Conservation (phyloP, 2,113 vertebrate genomes). For the Neopipo cinnamomea region DNA sequence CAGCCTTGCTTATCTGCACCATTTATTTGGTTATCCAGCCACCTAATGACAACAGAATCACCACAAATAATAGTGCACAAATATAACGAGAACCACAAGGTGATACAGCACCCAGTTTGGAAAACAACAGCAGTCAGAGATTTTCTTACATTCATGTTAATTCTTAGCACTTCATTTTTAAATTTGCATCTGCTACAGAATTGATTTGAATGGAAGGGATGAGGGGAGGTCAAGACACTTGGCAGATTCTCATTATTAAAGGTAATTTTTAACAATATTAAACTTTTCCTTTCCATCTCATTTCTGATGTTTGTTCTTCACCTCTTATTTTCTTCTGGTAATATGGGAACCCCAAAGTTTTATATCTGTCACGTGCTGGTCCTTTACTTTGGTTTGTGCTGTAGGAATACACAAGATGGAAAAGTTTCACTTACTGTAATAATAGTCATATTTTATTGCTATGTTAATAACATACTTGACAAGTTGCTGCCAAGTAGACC, state of each 20-base stretch:
- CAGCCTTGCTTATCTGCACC: neutral
- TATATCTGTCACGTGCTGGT: accelerated
- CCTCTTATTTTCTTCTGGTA: neutral
- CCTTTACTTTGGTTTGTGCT: neutral
- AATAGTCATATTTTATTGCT: neutral
- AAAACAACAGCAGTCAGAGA: neutral
- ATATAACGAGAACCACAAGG: neutral
- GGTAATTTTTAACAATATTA: neutral
- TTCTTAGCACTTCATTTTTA: neutral
- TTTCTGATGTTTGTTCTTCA: neutral
- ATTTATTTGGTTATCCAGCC: neutral
- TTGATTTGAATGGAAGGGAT: neutral
- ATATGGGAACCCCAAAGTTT: accelerated
- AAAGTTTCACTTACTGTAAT: neutral
- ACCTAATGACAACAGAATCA: neutral
- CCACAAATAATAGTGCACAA: neutral
- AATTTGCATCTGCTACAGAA: neutral
- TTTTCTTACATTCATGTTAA: neutral
- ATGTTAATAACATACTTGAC: neutral
- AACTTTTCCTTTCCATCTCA: neutral
- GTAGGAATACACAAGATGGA: neutral
- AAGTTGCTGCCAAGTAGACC: neutral
- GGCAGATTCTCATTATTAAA: neutral
- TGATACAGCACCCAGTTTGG: neutral
- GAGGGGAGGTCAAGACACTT: neutral